Evolutionary conservation across 2,113 vertebrate species (phyloP).

Genomic region (Amblyopsis rosae): DNA sequence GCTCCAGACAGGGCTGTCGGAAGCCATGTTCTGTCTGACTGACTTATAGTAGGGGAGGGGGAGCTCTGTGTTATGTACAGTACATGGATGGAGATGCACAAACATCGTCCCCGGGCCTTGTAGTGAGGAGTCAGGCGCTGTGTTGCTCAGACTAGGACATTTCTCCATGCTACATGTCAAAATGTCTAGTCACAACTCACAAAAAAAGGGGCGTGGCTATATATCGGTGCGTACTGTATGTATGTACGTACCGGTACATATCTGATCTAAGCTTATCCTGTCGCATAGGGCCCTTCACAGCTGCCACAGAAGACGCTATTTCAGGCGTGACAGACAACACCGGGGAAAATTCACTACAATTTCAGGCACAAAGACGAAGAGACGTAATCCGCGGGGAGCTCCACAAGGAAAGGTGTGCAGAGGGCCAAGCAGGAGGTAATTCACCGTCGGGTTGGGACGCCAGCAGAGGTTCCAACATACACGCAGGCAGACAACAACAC

Average conservation of each 20-base stretch:
- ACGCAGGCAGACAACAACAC: slow-evolving; percentile 36
- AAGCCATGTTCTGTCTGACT: slow-evolving; percentile 50
- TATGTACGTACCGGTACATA: not conserved
- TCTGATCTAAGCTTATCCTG: slow-evolving; percentile 27
- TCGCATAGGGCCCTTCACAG: slow-evolving; percentile 18
- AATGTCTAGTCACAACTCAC: not conserved
- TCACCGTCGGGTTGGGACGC: slow-evolving; percentile 11
- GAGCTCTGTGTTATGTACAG: slow-evolving; percentile 17
- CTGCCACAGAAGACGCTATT: slow-evolving; percentile 19
- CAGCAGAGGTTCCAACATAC: slow-evolving; percentile 33
- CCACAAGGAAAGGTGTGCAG: slow-evolving; percentile 25
- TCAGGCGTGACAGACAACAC: slow-evolving; percentile 20
- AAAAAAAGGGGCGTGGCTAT: not conserved
- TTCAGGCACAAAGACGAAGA: slow-evolving; percentile 37
- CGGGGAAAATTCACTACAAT: not conserved
- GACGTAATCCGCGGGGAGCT: slow-evolving; percentile 12
- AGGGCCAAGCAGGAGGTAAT: slow-evolving; percentile 51
- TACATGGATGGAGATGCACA: slow-evolving; percentile 45
- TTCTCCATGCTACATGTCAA: slow-evolving; percentile 4
- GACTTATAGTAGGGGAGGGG: not conserved
- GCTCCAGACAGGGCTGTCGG: slow-evolving; percentile 27
- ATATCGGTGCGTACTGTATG: not conserved
- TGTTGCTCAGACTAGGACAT: slow-evolving; percentile 28
- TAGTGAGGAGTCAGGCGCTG: slow-evolving; percentile 11
- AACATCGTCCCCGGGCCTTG: slow-evolving; percentile 35